These are phyloP conservation scores for Fulica atra DNA, from an alignment of 2,113 vertebrate species.

Conservation along the genomic window DNA sequence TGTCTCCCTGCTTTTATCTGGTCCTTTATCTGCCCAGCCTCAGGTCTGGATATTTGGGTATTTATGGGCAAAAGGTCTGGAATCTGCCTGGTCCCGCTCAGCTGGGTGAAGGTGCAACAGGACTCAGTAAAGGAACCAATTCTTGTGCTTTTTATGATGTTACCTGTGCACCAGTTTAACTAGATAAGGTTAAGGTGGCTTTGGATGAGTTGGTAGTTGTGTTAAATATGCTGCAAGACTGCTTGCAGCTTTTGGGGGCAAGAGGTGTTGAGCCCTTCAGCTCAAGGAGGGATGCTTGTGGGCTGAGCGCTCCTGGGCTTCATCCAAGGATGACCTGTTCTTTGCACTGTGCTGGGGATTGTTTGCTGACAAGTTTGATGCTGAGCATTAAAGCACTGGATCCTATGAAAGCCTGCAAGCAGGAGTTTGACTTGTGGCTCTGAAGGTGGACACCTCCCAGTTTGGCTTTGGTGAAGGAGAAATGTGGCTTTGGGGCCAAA, in stretches of 20 bases:
- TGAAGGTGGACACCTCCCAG: not conserved
- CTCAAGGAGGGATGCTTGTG: not conserved
- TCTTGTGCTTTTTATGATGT: not conserved
- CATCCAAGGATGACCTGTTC: not conserved
- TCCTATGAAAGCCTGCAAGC: not conserved
- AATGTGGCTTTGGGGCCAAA: not conserved
- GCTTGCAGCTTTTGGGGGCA: not conserved
- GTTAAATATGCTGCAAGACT: not conserved
- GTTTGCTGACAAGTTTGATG: not conserved
- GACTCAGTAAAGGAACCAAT: not conserved
- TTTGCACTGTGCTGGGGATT: not conserved
- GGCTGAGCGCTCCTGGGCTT: not conserved
- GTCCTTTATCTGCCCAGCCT: not conserved
- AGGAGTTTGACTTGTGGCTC: not conserved
- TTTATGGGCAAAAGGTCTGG: not conserved
- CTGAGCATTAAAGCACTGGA: not conserved
- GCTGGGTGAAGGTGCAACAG: not conserved
- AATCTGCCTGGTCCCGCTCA: not conserved
- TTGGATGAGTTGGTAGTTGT: not conserved
- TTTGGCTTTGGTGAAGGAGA: not conserved
- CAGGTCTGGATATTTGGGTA: not conserved
- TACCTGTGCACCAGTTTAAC: not conserved
- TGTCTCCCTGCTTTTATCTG: not conserved
- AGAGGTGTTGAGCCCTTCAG: not conserved
- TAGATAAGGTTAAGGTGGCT: not conserved